phyloP scores from a whole-genome alignment of 2,113 vertebrate species.

The Cebidichthys violaceus region DNA sequence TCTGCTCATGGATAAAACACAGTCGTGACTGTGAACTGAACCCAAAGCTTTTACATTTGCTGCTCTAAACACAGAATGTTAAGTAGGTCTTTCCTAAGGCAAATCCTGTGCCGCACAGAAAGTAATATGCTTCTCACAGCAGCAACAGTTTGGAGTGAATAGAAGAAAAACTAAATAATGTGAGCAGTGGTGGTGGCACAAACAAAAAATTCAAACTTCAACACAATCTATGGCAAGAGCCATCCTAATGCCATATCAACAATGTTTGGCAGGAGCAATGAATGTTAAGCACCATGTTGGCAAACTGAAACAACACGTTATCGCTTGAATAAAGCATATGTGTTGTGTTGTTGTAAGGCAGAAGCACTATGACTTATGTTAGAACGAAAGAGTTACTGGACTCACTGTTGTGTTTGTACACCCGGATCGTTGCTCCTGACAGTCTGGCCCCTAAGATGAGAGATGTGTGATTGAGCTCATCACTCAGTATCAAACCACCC shows the following conservation, averaged over 20 bases:
- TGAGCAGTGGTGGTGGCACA: neutral
- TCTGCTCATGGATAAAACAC: constrained; percentile 50
- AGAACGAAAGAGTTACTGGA: constrained; percentile 46
- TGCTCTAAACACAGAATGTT: constrained; percentile 66
- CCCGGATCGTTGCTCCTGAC: constrained; percentile 91
- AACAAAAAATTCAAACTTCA: constrained; percentile 16
- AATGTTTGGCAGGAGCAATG: neutral
- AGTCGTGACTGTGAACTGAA: constrained; percentile 58
- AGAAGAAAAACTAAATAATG: constrained; percentile 16
- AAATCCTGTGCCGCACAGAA: constrained; percentile 55
- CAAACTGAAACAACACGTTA: neutral
- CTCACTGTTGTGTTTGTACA: constrained; percentile 98
- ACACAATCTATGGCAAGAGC: neutral
- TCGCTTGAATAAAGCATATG: neutral
- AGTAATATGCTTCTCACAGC: constrained; percentile 39
- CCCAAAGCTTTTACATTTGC: constrained; percentile 61
- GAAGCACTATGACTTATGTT: neutral
- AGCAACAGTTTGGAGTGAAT: constrained; percentile 29
- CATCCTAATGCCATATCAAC: neutral
- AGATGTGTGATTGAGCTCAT: constrained; percentile 94
- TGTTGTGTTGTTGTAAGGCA: neutral
- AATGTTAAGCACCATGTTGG: neutral
- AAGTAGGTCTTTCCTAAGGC: constrained; percentile 69
- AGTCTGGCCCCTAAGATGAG: constrained; percentile 92
- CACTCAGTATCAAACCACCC: constrained; percentile 96